These are phyloP conservation scores for Microchrysa polita DNA, from an alignment of 2,888 invertebrate species.

Conservation along the genomic window DNA sequence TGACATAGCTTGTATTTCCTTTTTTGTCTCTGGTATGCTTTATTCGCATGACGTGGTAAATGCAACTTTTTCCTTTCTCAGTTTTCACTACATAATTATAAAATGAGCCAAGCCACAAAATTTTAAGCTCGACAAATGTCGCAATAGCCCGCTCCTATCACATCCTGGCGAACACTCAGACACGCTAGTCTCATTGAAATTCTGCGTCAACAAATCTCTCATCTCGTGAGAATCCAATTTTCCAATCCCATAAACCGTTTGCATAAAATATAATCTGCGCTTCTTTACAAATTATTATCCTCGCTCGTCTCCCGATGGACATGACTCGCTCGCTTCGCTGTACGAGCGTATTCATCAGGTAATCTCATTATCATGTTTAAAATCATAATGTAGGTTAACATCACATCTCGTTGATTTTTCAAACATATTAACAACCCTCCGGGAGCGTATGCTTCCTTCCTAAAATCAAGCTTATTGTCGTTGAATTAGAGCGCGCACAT, in stretches of 20 bases:
- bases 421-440: not conserved
- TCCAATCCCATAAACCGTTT: not conserved
- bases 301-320: not conserved
- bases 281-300: not conserved
- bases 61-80: no score
- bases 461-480: not conserved
- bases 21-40: no score
- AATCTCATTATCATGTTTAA: slow-evolving; percentile 10
- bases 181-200: no score
- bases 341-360: slow-evolving; percentile 11
- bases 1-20: no score
- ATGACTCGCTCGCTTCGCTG: not conserved
- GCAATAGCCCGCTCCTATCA: no score
- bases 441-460: not conserved
- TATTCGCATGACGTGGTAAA: no score
- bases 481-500: not conserved
- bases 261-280: not conserved
- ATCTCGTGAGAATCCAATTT: no score
- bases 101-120: no score
- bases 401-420: slow-evolving; percentile 7
- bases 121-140: no score
- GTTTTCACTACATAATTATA: no score
- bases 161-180: no score
- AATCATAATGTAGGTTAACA: slow-evolving; percentile 11
- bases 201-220: no score